Evolutionary conservation across 2,888 invertebrate species (phyloP).

Genomic region (Tetheella fluctuosa): DNA sequence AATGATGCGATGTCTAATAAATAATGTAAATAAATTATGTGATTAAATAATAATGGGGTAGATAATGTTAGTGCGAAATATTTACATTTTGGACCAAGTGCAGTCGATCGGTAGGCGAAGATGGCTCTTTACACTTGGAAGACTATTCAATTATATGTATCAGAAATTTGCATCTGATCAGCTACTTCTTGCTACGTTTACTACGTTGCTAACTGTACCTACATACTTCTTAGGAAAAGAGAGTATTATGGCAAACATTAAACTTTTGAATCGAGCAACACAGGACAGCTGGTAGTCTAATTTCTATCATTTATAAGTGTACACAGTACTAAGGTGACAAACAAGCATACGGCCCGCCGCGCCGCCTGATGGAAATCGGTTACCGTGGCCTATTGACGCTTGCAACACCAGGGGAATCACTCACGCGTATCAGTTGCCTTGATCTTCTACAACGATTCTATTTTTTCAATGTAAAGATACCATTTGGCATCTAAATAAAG

Average conservation of each 20-base stretch:
- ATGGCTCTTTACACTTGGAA: conserved; percentile 21
- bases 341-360: no score
- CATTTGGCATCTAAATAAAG: conserved; percentile 15
- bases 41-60: conserved; percentile 40
- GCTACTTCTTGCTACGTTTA: not conserved
- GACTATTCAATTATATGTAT: conserved; percentile 20
- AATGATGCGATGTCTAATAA: conserved; percentile 19
- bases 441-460: conserved; percentile 15
- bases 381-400: no score
- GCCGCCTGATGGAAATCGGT: no score
- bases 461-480: conserved; percentile 6
- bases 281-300: not conserved
- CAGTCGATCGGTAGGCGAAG: conserved; percentile 60
- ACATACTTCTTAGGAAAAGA: not conserved
- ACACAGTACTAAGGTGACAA: no score
- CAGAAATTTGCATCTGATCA: not conserved
- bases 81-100: conserved; percentile 77
- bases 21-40: conserved; percentile 44
- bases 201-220: not conserved
- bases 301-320: no score
- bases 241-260: not conserved
- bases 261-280: not conserved
- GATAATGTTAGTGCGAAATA: conserved; percentile 41
- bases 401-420: no score
- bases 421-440: conserved; percentile 13